Percentiles rank a stretch among this genome's conserved stretches.
These are phyloP conservation scores for Malurus alboscapulatus DNA, from an alignment of 2,113 vertebrate genomes.

Conservation along the genomic window DNA sequence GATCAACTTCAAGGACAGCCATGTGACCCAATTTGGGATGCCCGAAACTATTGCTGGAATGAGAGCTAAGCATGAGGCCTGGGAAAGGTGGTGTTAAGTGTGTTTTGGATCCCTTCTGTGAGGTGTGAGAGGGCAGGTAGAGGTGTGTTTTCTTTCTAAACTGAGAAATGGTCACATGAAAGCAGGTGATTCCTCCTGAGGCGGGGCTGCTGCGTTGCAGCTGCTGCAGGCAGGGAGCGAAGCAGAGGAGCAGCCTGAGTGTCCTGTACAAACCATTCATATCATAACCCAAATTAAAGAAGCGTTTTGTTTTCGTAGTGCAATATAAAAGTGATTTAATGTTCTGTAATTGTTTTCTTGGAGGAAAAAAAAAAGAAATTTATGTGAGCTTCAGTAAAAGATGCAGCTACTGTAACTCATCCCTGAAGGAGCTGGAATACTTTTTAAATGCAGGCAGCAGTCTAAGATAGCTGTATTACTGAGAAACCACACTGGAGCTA, in stretches of 20 bases:
- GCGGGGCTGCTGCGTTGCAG: background rate
- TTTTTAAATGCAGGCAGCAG: constrained; percentile 4
- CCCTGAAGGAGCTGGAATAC: background rate
- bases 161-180: background rate
- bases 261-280: background rate
- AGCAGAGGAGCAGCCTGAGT: background rate
- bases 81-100: background rate
- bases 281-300: constrained; percentile 23
- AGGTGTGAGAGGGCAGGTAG: background rate
- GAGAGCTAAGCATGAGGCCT: background rate
- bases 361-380: background rate
- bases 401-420: constrained; percentile 45
- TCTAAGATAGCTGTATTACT: constrained; percentile 30
- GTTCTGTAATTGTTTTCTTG: constrained; percentile 58
- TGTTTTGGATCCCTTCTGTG: background rate
- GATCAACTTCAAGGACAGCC: background rate
- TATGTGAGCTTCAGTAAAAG: constrained; percentile 42
- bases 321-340: constrained; percentile 54
- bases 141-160: background rate
- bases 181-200: background rate
- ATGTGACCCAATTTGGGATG: fast-evolving
- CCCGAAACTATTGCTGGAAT: background rate
- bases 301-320: constrained; percentile 36
- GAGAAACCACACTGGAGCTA: constrained; percentile 35
- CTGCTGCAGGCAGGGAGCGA: background rate